These are phyloP conservation scores for Hylaeus anthracinus DNA, from an alignment of 1,140 invertebrate species.

Conservation along the genomic window DNA sequence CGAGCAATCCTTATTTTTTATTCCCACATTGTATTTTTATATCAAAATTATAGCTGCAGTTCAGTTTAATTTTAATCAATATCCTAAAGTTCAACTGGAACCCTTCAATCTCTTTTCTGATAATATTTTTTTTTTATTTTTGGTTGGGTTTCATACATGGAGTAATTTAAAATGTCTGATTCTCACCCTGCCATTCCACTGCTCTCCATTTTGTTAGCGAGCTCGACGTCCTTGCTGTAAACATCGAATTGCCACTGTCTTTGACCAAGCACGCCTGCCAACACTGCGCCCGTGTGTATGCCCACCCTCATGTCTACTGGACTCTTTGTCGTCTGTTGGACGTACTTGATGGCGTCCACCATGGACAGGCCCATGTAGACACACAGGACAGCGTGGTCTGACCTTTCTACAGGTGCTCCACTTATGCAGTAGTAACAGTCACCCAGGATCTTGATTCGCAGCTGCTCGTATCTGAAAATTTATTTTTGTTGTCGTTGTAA, in stretches of 20 bases:
- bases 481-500: not conserved
- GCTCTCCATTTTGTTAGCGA: constrained; percentile 99
- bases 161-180: not conserved
- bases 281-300: constrained; percentile 96
- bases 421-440: constrained; percentile 98
- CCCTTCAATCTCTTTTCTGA: no score
- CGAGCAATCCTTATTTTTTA: no score
- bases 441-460: constrained; percentile 96
- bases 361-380: constrained; percentile 98
- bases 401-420: constrained; percentile 92
- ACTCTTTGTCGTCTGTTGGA: constrained; percentile 96
- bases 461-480: constrained; percentile 93
- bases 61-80: no score
- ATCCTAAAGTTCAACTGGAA: no score
- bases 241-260: constrained; percentile 99
- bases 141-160: not conserved
- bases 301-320: constrained; percentile 99
- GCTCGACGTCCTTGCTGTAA: constrained; percentile 97
- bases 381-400: constrained; percentile 95
- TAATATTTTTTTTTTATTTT: no score
- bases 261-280: constrained; percentile 97
- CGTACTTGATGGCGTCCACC: constrained; percentile 98
- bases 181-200: constrained; percentile 96
- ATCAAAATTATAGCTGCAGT: no score
- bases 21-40: no score